Conservation (phyloP, 92 coral and sea anemone species). For the Hydrozoanthus gracilis region DNA sequence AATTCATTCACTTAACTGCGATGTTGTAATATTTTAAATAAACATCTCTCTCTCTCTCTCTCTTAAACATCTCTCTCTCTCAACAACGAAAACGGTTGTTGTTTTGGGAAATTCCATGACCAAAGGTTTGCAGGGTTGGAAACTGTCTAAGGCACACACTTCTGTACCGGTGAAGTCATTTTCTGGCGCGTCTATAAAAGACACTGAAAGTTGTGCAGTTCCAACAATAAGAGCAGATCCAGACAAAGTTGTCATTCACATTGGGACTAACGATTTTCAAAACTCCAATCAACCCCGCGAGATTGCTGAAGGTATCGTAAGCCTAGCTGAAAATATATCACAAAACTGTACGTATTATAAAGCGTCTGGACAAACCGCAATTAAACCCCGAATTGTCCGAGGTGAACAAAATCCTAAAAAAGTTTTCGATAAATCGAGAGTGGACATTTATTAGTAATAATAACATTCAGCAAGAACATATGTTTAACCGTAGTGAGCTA, state of each 20-base stretch:
- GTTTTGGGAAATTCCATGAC: conserved; percentile 31
- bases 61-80: too few relatives aligned
- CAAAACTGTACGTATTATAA: background rate
- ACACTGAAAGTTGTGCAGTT: background rate
- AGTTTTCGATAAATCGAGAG: background rate
- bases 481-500: background rate
- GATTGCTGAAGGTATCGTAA: background rate
- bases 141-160: background rate
- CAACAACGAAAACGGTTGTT: background rate
- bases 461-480: background rate
- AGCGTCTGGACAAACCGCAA: background rate
- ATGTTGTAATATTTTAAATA: too few relatives aligned
- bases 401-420: conserved; percentile 2
- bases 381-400: background rate
- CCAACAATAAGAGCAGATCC: conserved; percentile 26
- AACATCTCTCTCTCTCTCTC: too few relatives aligned
- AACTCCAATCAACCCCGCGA: background rate
- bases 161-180: conserved; percentile 37
- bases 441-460: conserved; percentile 18
- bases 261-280: background rate
- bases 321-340: background rate
- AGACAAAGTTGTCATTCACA: background rate
- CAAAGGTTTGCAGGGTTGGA: conserved; percentile 42
- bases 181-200: conserved; percentile 37
- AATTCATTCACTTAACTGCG: too few relatives aligned